Percentiles rank a stretch among this genome's conserved stretches.
These are phyloP conservation scores for Fabriciana adippe DNA, from an alignment of 2,888 invertebrate genomes.

Conservation along the genomic window DNA sequence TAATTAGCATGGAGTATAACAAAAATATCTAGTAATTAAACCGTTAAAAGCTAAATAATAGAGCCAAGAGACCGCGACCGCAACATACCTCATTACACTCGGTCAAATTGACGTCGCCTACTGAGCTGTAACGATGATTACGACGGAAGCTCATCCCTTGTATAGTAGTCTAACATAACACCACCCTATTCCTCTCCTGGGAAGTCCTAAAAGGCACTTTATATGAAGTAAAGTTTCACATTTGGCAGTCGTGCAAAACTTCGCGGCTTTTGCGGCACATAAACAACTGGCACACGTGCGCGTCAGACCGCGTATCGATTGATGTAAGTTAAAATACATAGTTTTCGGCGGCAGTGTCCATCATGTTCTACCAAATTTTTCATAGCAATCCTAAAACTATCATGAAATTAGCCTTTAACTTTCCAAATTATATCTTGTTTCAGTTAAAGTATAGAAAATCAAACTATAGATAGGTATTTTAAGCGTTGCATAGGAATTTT, in stretches of 20 bases:
- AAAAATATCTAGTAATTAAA: constrained; percentile 35
- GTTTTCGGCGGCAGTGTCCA: constrained; percentile 71
- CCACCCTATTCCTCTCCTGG: constrained; percentile 58
- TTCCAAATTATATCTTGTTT: too few species aligned
- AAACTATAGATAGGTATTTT: too few species aligned
- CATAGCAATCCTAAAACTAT: constrained; percentile 62
- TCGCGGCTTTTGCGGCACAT: constrained; percentile 77
- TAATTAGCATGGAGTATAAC: background rate
- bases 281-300: constrained; percentile 76
- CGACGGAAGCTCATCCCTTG: constrained; percentile 62
- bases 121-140: constrained; percentile 75
- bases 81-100: constrained; percentile 66
- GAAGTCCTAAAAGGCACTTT: constrained; percentile 72
- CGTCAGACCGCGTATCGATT: constrained; percentile 74
- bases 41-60: constrained; percentile 15
- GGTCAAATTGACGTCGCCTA: constrained; percentile 69
- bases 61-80: constrained; percentile 48
- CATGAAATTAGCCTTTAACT: too few species aligned
- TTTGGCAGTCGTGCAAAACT: constrained; percentile 77
- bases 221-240: constrained; percentile 60
- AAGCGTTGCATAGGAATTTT: too few species aligned
- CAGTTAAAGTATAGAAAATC: too few species aligned
- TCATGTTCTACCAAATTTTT: constrained; percentile 74
- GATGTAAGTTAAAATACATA: constrained; percentile 77
- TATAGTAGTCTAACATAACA: constrained; percentile 69